A percentile compares a stretch with the other conserved stretches of the same genome.
Conservation (phyloP, 1,140 invertebrate species). For the Scaptomyza hsui region DNA sequence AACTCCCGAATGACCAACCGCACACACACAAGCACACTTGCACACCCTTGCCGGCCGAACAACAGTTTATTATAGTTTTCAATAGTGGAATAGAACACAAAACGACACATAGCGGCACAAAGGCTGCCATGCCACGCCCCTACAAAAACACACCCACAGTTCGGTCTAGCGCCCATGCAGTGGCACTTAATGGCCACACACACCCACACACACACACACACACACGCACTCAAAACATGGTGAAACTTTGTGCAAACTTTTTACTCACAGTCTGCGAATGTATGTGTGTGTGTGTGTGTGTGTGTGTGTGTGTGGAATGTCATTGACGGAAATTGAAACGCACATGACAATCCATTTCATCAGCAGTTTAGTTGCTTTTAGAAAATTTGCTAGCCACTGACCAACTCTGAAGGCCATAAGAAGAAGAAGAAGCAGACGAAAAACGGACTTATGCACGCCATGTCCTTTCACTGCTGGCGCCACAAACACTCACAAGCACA, state of each 20-base stretch:
- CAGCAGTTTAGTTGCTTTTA: conserved; percentile 82
- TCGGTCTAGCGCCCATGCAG: conserved; percentile 58
- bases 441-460: conserved; percentile 5
- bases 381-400: conserved; percentile 58
- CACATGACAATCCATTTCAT: conserved; percentile 84
- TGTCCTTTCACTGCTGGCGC: conserved; percentile 37
- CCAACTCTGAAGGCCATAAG: conserved; percentile 11
- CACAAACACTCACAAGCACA: conserved; percentile 18
- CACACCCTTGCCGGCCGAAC: conserved; percentile 14
- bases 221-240: conserved; percentile 49
- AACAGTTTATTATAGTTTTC: conserved; percentile 70
- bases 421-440: conserved; percentile 2
- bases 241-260: conserved; percentile 76
- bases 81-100: conserved; percentile 52
- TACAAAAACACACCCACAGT: conserved; percentile 12
- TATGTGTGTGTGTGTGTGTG: conserved; percentile 23
- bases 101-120: conserved; percentile 25
- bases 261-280: conserved; percentile 36
- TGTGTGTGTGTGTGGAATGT: conserved; percentile 54
- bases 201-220: conserved; percentile 8
- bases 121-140: conserved; percentile 21
- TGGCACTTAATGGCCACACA: conserved; percentile 63
- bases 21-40: not conserved
- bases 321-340: conserved; percentile 83
- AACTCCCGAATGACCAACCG: conserved; percentile 5